These are phyloP conservation scores for Entelurus aequoreus DNA, from an alignment of 2,113 vertebrate genomes.

Conservation along the genomic window DNA sequence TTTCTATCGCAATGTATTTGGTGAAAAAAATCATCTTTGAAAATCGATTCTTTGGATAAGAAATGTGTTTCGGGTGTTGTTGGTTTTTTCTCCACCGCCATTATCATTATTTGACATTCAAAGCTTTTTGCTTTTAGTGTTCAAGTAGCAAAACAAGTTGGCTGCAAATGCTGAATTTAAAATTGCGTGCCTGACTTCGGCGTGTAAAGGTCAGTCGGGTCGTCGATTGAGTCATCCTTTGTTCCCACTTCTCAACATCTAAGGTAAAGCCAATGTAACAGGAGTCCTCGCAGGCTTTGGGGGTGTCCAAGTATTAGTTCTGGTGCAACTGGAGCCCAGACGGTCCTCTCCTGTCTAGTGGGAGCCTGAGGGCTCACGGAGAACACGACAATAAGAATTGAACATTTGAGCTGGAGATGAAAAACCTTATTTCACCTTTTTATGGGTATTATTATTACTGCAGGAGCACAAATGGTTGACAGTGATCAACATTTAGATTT, in stretches of 20 bases:
- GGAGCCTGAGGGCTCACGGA: no score
- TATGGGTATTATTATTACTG: neutral
- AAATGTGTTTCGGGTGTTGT: no score
- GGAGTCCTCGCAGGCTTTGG: conserved; percentile 13
- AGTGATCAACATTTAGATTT: no score
- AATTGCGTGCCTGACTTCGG: neutral
- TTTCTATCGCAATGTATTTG: no score
- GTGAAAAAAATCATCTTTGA: no score
- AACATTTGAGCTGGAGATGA: neutral
- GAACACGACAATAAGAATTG: neutral
- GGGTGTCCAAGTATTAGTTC: conserved; percentile 36
- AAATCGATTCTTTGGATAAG: no score
- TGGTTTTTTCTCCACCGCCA: neutral
- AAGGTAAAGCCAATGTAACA: conserved; percentile 33
- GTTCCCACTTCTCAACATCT: conserved; percentile 23
- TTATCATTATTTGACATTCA: no score
- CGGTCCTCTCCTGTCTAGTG: conserved; percentile 8
- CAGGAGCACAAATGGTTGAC: no score
- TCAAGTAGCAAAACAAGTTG: neutral
- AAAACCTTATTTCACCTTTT: neutral
- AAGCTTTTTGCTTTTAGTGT: neutral
- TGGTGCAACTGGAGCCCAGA: conserved; percentile 34
- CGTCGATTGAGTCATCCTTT: conserved; percentile 21
- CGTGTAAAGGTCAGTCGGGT: conserved; percentile 27
- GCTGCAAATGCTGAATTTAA: neutral